Conservation (phyloP, 2,888 invertebrate species). For the Melanargia galathea region DNA sequence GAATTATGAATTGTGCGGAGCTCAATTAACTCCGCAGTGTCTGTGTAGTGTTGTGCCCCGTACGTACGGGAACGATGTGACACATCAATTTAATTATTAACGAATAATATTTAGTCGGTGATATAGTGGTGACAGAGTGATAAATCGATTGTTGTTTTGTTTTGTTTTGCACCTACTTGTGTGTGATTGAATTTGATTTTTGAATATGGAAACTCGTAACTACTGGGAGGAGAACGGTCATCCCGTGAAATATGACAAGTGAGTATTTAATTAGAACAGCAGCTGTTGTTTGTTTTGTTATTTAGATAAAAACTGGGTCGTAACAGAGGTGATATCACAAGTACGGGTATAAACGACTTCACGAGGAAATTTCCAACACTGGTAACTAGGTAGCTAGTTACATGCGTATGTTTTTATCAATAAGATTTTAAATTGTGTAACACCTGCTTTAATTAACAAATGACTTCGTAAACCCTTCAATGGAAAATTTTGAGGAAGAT, state of each 20-base stretch:
- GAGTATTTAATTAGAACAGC: slow-evolving; percentile 44
- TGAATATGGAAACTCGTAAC: slow-evolving; percentile 74
- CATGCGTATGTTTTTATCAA: neutral
- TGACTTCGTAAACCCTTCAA: neutral
- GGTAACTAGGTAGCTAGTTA: no score
- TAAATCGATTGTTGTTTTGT: slow-evolving; percentile 45
- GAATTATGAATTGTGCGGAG: slow-evolving; percentile 53
- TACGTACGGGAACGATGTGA: slow-evolving; percentile 52
- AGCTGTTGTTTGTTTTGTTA: slow-evolving; percentile 8
- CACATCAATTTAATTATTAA: slow-evolving; percentile 43
- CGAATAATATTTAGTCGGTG: slow-evolving; percentile 46
- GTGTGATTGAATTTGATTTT: slow-evolving; percentile 60
- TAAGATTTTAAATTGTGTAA: neutral
- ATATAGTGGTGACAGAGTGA: slow-evolving; percentile 53
- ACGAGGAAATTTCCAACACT: neutral
- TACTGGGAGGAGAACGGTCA: slow-evolving; percentile 77
- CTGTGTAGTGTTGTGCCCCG: slow-evolving; percentile 45
- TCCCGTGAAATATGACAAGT: slow-evolving; percentile 74
- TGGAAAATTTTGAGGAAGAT: slow-evolving; percentile 8
- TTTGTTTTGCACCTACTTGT: slow-evolving; percentile 50
- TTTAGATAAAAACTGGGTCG: slow-evolving; percentile 7
- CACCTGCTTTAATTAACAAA: neutral
- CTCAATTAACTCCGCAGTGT: slow-evolving; percentile 27
- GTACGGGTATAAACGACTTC: neutral
- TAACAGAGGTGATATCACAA: neutral